Evolutionary conservation across 2,797 vertebrate genomes (phyloP).

Genomic region (Aphelocoma californica): DNA sequence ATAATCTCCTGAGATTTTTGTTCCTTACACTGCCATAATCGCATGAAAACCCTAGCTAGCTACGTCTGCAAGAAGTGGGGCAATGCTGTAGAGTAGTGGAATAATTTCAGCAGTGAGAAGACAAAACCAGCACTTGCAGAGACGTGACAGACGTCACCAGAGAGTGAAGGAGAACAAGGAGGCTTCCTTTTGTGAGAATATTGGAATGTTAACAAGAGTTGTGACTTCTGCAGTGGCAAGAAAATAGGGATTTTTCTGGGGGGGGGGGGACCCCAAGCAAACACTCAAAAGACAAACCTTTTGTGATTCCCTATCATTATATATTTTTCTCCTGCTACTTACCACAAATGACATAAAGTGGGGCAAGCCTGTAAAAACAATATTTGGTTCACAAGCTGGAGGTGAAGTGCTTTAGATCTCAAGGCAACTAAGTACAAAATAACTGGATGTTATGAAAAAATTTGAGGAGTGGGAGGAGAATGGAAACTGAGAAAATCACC

Average conservation of each 20-base stretch:
- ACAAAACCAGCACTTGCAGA: not conserved
- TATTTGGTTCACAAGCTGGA: not conserved
- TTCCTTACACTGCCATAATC: not conserved
- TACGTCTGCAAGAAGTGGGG: not conserved
- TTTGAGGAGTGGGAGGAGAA: not conserved
- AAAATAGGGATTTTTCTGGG: not conserved
- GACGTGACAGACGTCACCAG: not conserved
- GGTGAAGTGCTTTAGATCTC: not conserved
- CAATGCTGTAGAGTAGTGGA: not conserved
- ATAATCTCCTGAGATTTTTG: not conserved
- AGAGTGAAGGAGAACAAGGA: not conserved
- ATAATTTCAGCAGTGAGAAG: not conserved
- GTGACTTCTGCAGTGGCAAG: not conserved
- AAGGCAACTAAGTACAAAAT: not conserved
- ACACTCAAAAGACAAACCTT: not conserved
- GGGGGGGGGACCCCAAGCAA: rapidly evolving
- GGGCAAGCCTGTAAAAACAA: not conserved
- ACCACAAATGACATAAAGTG: not conserved
- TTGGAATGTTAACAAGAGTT: not conserved
- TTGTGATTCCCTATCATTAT: not conserved
- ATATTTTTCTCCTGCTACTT: not conserved
- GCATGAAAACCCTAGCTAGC: not conserved
- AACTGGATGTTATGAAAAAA: not conserved
- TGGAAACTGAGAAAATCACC: not conserved
- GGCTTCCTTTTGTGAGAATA: not conserved